Evolutionary conservation across 2,797 vertebrate genomes (phyloP).

Genomic region (Echiichthys vipera): DNA sequence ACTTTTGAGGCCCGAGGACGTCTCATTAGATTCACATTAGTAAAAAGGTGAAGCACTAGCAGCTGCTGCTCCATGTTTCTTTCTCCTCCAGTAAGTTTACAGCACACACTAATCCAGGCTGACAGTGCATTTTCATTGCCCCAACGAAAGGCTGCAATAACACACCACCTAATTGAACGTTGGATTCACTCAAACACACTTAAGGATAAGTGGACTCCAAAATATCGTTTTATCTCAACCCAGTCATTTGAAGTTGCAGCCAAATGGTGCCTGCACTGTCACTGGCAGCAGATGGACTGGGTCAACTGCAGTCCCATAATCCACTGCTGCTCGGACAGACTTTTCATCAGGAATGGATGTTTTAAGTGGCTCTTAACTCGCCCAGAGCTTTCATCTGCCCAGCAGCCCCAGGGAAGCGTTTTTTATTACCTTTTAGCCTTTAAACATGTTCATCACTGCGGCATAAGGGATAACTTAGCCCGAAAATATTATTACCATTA

Average conservation of each 20-base stretch:
- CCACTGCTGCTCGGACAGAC: constrained; percentile 63
- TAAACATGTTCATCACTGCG: constrained; percentile 41
- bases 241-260: constrained; percentile 73
- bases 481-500: constrained; percentile 2
- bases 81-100: constrained; percentile 60
- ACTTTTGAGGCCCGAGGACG: neutral
- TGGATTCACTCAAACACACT: constrained; percentile 78
- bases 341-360: constrained; percentile 65
- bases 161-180: constrained; percentile 76
- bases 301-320: constrained; percentile 75
- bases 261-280: constrained; percentile 71
- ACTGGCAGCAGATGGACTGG: constrained; percentile 76
- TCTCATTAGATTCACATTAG: constrained; percentile 7
- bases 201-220: constrained; percentile 71
- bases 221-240: constrained; percentile 68
- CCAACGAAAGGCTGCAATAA: constrained; percentile 75
- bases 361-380: constrained; percentile 73
- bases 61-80: constrained; percentile 1
- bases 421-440: constrained; percentile 62
- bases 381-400: constrained; percentile 69
- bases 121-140: constrained; percentile 73
- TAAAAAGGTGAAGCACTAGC: constrained; percentile 11
- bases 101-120: constrained; percentile 65
- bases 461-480: constrained; percentile 13
- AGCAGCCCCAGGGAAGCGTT: constrained; percentile 37